Evolutionary conservation across 2,113 vertebrate genomes (phyloP).

Genomic region (Anolis sagrei): DNA sequence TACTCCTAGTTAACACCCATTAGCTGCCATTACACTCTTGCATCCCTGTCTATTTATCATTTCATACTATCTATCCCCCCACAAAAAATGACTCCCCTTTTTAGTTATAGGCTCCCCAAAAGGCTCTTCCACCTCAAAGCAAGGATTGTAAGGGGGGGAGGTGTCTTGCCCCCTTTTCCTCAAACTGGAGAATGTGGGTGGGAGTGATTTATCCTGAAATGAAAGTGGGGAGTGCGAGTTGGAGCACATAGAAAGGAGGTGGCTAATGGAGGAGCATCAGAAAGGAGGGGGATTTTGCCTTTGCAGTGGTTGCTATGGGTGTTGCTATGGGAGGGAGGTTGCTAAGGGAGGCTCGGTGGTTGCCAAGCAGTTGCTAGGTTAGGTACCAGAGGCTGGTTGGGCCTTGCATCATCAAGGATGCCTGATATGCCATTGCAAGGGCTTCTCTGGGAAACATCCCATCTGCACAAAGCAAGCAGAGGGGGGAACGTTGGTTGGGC

Average conservation of each 20-base stretch:
- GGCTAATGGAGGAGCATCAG: not conserved
- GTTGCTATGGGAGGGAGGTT: constrained; percentile 30
- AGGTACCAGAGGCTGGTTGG: constrained; percentile 14
- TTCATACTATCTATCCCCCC: not conserved
- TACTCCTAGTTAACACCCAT: not conserved
- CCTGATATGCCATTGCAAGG: not conserved
- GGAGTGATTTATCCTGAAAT: not conserved
- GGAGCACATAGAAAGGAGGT: not conserved
- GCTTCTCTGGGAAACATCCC: not conserved
- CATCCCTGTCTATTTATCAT: not conserved
- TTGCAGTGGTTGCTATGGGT: constrained; percentile 22
- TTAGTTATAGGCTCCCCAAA: not conserved
- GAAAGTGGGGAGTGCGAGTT: not conserved
- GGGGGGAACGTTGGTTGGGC: not conserved
- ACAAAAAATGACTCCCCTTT: not conserved
- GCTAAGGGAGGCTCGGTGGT: constrained; percentile 30
- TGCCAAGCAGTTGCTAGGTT: constrained; percentile 30
- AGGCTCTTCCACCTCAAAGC: not conserved
- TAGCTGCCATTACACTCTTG: not conserved
- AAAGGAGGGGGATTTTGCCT: not conserved
- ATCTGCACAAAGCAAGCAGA: not conserved
- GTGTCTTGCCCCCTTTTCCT: not conserved
- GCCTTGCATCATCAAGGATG: not conserved
- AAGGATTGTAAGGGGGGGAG: too few relatives aligned
- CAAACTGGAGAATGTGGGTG: not conserved